phyloP scores from a whole-genome alignment of 1,140 invertebrate genomes.

The Anadara kagoshimensis region DNA sequence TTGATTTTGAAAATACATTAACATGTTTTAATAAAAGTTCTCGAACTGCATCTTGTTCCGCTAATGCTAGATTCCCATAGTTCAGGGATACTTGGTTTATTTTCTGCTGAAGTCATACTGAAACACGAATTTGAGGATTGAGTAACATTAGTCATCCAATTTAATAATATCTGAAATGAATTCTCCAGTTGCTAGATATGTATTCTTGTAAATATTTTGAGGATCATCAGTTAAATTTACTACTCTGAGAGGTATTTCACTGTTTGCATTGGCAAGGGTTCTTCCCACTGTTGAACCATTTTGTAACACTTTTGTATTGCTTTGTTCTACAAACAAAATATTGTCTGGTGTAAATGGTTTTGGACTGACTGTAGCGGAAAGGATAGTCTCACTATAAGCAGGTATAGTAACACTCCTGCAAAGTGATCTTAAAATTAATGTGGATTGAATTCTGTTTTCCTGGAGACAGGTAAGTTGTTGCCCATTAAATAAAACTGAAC shows the following conservation, averaged over 20 bases:
- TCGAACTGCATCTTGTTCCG: neutral
- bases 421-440: slow-evolving; percentile 10
- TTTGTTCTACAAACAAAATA: neutral
- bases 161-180: neutral
- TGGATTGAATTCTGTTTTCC: slow-evolving; percentile 8
- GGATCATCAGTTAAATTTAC: neutral
- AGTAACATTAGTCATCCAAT: neutral
- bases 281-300: neutral
- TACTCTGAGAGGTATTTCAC: slow-evolving; percentile 9
- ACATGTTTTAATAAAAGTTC: slow-evolving; percentile 19
- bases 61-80: neutral
- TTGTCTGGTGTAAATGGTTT: neutral
- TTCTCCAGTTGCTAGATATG: neutral
- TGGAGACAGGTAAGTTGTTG: slow-evolving; percentile 1
- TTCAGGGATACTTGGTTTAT: neutral
- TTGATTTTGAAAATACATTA: slow-evolving; percentile 26
- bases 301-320: neutral
- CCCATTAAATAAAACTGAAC: neutral
- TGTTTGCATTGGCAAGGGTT: neutral
- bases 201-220: neutral
- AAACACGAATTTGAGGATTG: neutral
- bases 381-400: slow-evolving; percentile 3
- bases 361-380: neutral
- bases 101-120: neutral
- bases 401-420: slow-evolving; percentile 11